Evolutionary conservation across 2,797 vertebrate genomes (phyloP).

Genomic region (Geotrypetes seraphini): DNA sequence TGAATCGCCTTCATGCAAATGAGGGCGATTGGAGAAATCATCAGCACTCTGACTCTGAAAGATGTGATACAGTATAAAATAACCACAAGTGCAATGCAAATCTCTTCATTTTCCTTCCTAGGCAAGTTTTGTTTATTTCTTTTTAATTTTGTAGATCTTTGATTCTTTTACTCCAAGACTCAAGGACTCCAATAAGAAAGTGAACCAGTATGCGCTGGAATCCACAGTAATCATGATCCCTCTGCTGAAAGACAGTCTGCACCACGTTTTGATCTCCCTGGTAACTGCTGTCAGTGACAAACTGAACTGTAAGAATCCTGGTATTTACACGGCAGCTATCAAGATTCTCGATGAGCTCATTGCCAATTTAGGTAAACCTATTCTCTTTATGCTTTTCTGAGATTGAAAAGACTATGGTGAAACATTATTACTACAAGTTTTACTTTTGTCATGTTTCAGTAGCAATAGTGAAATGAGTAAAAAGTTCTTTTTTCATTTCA

Average conservation of each 20-base stretch:
- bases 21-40: too few relatives aligned
- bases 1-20: too few relatives aligned
- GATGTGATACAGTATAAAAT: too few relatives aligned
- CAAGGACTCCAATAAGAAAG: slow-evolving; percentile 51
- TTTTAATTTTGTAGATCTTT: slow-evolving; percentile 44
- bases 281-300: slow-evolving; percentile 32
- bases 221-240: slow-evolving; percentile 21
- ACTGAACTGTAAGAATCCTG: slow-evolving; percentile 42
- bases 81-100: too few relatives aligned
- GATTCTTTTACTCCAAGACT: slow-evolving; percentile 42
- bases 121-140: too few relatives aligned
- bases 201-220: slow-evolving; percentile 43
- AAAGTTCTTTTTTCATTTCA: slow-evolving; percentile 33
- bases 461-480: too few relatives aligned
- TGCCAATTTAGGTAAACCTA: slow-evolving; percentile 35
- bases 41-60: too few relatives aligned
- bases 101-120: too few relatives aligned
- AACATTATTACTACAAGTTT: too few relatives aligned
- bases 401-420: too few relatives aligned
- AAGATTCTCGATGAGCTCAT: slow-evolving; percentile 23
- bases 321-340: slow-evolving; percentile 29
- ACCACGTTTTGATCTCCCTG: slow-evolving; percentile 29
- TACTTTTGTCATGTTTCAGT: too few relatives aligned
- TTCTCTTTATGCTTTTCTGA: too few relatives aligned
- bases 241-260: slow-evolving; percentile 26